phyloP scores from a whole-genome alignment of 2,113 vertebrate genomes.

The Procavia capensis region DNA sequence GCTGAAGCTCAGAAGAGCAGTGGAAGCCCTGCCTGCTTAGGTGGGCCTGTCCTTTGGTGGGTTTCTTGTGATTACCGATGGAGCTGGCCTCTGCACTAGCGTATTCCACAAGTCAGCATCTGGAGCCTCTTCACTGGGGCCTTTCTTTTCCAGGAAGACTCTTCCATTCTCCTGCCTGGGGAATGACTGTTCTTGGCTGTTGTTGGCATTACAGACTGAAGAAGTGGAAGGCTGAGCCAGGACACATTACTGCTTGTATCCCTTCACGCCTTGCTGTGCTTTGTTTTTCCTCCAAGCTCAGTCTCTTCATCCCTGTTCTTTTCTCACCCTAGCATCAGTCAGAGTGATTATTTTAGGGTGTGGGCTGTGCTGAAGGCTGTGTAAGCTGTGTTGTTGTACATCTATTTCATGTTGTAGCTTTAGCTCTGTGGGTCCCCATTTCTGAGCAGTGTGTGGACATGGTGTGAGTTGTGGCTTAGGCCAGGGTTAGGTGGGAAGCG shows the following conservation, averaged over 20 bases:
- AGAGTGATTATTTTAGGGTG: neutral
- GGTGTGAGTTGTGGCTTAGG: neutral
- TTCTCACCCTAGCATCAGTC: neutral
- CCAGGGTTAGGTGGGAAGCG: neutral
- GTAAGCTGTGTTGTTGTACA: rapidly evolving
- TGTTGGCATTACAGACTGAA: neutral
- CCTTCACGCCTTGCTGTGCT: neutral
- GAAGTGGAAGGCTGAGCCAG: neutral
- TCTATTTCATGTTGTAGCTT: neutral
- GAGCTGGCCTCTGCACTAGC: neutral
- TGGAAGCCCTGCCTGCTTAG: neutral
- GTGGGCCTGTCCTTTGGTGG: neutral
- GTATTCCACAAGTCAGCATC: neutral
- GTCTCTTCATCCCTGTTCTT: neutral
- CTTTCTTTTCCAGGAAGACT: neutral
- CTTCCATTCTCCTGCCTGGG: neutral
- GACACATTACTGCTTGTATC: neutral
- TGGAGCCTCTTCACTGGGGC: neutral
- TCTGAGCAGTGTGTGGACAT: rapidly evolving
- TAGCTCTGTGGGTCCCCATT: neutral
- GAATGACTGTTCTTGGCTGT: neutral
- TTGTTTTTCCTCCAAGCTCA: neutral
- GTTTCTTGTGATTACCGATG: neutral
- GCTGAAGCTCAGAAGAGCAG: neutral
- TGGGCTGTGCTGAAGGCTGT: neutral